A percentile compares a stretch with the other conserved stretches of the same genome.
These are phyloP conservation scores for Harmothoe impar DNA, from an alignment of 2,888 invertebrate genomes.

Conservation along the genomic window DNA sequence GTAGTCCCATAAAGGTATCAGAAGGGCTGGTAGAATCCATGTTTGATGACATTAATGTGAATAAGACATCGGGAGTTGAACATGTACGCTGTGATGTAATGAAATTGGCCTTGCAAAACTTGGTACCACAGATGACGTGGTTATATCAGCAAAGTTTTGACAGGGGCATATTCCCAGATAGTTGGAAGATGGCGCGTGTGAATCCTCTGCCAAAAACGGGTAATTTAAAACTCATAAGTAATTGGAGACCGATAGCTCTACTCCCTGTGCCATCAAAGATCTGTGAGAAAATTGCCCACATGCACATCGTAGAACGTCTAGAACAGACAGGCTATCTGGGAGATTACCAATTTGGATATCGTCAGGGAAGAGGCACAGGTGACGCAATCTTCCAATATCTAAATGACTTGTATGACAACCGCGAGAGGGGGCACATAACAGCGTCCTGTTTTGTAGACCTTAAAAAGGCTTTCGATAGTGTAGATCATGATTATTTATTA, in stretches of 20 bases:
- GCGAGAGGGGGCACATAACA: too few species aligned
- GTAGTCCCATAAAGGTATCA: too few species aligned
- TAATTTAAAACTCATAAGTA: too few species aligned
- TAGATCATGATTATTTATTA: too few species aligned
- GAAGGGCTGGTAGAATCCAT: neutral
- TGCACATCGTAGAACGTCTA: neutral
- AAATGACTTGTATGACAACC: too few species aligned
- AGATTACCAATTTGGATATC: too few species aligned
- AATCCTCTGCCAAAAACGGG: neutral
- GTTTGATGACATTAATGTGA: neutral
- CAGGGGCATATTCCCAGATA: neutral
- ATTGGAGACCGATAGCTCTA: neutral
- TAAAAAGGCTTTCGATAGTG: too few species aligned
- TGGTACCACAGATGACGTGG: neutral
- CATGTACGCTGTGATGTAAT: neutral
- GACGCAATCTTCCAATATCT: neutral
- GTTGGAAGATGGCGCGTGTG: neutral
- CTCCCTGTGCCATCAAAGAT: neutral
- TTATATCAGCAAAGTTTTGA: neutral
- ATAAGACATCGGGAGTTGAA: neutral
- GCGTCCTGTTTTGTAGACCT: too few species aligned
- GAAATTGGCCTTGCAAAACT: neutral
- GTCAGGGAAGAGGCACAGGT: neutral
- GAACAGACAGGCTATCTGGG: neutral
- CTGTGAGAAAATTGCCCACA: neutral